Base-by-base conservation (phyloP, 2,888 invertebrate genomes). In the Drosophila picticornis region DNA sequence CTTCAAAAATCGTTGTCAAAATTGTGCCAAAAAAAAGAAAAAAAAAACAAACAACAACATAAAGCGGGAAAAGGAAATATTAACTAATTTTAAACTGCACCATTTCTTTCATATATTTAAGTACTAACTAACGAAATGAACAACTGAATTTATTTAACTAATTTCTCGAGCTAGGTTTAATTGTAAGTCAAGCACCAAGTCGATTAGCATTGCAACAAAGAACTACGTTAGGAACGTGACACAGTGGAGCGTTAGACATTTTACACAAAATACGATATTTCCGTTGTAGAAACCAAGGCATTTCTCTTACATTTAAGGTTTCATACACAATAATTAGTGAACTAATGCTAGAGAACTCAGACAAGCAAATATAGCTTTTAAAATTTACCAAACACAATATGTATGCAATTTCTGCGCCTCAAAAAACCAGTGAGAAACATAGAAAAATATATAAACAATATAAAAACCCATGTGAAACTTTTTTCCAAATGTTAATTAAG, bases 311-410 rank as follows among this genome's bases (percentile, higher is more conserved):
- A 87, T 86, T 90, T 86, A 86, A 86, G 85, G 85, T 86, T 86
- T 86, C 85, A 86, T 86, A 90, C 85, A 85, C 85, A 85, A 85
- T 85, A 85, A 85, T 90, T 90, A 85, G 91, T 75, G 74, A 89
- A 89, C 82, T 85, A 85, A 85, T 84, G 90, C 85, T 89, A 89
- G 79, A 90, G 53, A 83, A 70, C 72, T 69, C 68, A 73, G 71
- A 87, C 62, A 71, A 66, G 22, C 56, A 69, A 66, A 81, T 72
- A 82, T 65, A 75, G 65, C 36, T 79, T 40, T 72, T 60, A 66
- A 75, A 72, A 75, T 75, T 75, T 72, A 75, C 64, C 71, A 60
- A 58, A 70, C 71, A 67, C 73, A 71, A 76, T 59, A 73, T 60
- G 36, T 66, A 59, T 16, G 57, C 70, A 61, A 68, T 57, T 66